A percentile compares a stretch with the other conserved stretches of the same genome.
Conservation (phyloP, 2,888 invertebrate species). For the Biston betularia region DNA sequence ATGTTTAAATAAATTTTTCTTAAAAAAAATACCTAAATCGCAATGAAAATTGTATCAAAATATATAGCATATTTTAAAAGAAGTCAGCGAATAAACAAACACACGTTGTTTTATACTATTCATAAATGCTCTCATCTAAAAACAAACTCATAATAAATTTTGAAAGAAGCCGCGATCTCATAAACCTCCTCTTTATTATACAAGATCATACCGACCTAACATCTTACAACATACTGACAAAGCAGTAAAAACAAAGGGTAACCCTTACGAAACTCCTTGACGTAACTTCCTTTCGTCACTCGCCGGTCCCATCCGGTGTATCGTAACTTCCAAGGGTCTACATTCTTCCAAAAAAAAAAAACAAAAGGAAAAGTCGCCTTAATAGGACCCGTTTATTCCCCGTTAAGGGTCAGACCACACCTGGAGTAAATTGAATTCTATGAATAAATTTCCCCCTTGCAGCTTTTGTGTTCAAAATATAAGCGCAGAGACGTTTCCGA, state of each 20-base stretch:
- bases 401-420: conserved; percentile 81
- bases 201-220: conserved; percentile 5
- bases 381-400: conserved; percentile 77
- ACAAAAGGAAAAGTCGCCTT: conserved; percentile 71
- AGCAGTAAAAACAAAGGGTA: conserved; percentile 20
- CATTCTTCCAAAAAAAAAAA: conserved; percentile 52
- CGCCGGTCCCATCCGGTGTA: conserved; percentile 25
- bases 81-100: too few species aligned
- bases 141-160: not conserved
- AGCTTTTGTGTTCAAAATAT: conserved; percentile 28
- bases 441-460: conserved; percentile 71
- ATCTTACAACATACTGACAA: conserved; percentile 17
- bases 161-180: not conserved
- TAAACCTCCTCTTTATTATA: not conserved
- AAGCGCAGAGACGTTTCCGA: conserved; percentile 25
- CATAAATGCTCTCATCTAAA: not conserved
- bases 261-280: conserved; percentile 17
- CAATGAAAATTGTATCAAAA: too few species aligned
- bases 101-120: too few species aligned
- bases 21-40: too few species aligned
- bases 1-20: too few species aligned
- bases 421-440: conserved; percentile 82
- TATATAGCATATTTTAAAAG: too few species aligned
- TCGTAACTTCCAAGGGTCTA: conserved; percentile 33
- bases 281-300: conserved; percentile 25